phyloP scores from a whole-genome alignment of 2,888 invertebrate genomes.

The Plagiodera versicolora region DNA sequence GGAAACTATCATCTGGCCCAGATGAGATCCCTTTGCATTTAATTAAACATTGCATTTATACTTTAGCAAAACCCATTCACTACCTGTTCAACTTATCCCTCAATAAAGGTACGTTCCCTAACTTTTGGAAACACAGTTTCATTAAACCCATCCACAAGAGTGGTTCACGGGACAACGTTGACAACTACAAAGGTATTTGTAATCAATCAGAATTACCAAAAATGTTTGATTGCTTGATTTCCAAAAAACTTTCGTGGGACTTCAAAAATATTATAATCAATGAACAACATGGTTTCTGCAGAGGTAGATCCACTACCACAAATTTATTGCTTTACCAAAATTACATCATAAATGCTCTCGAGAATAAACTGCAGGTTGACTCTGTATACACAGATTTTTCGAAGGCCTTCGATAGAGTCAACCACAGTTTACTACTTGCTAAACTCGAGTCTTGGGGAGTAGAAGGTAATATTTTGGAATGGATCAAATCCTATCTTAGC shows the following conservation, averaged over 20 bases:
- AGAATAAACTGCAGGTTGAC: conserved; percentile 4
- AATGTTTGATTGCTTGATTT: conserved; percentile 1
- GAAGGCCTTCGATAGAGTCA: conserved; percentile 14
- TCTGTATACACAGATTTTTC: conserved; percentile 14
- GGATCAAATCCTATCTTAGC: conserved; percentile 13
- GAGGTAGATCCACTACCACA: conserved; percentile 15
- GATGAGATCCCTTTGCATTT: not conserved
- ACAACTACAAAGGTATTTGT: conserved; percentile 1
- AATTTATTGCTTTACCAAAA: conserved; percentile 12
- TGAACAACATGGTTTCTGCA: conserved; percentile 15
- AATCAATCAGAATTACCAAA: conserved; percentile 1
- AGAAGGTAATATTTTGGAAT: conserved; percentile 9
- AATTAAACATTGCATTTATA: conserved; percentile 5
- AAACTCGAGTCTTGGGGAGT: conserved; percentile 10
- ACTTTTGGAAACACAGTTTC: conserved; percentile 10
- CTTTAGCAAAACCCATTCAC: conserved; percentile 9
- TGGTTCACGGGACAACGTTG: conserved; percentile 1
- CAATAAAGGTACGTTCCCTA: conserved; percentile 2
- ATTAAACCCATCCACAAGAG: conserved; percentile 7
- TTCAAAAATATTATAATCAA: not conserved
- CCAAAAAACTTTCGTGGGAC: not conserved
- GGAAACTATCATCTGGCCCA: conserved; percentile 3
- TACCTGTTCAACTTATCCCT: conserved; percentile 1
- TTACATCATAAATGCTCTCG: conserved; percentile 1
- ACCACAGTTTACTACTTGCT: conserved; percentile 1